Base-by-base conservation (phyloP, 2,888 invertebrate genomes). In the Drosophila leonis region DNA sequence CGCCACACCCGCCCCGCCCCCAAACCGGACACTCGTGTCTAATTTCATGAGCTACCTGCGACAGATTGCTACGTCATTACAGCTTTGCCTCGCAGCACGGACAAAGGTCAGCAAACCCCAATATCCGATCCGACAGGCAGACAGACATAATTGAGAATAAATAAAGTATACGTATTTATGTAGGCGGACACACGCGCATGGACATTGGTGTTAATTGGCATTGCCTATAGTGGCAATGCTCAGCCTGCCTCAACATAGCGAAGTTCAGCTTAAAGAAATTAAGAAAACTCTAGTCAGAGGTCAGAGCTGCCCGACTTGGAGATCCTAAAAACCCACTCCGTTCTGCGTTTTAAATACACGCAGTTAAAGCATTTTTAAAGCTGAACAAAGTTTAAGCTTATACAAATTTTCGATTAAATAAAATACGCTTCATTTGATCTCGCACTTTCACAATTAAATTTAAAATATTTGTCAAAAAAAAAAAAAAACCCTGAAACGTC, bases 31-130 rank as follows among this genome's bases (percentile, higher is more conserved):
- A 80, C 76, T 83, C 64, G 72, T 75, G 83, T 77, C 85, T 85
- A 85, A 87, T 87, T 87, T 87, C 85, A 84, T 85, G 84, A 84
- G 85, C 82, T 77, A 72, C 65, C 84, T 65, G 68, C 76, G 84
- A 82, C 84, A 85, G 87, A 85, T 85, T 81, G 85, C 81, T 67
- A 74, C 74, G 81, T 84, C 87, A 84, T 87, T 85, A 84, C 70
- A 72, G 65, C 66, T 70, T 46, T 49, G 51, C 31, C 41, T 24
- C 39, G 10, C 31, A 39, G 35, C 55, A 52, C 56, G 48, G 66
- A 66, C 52, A 72, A 57, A 66, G 71, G 71, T 52, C 71, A 35
- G 55, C 52, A 37, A 39, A 67, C 57, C 54, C 55, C 49, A 55
- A 66, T 41, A 41, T 59, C 35, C 31, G 44, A 55, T n/a, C 54